Evolutionary conservation across 2,113 vertebrate genomes (phyloP), one percentile per base, ranked within the genome.

Genomic region (Catharus minimus): DNA sequence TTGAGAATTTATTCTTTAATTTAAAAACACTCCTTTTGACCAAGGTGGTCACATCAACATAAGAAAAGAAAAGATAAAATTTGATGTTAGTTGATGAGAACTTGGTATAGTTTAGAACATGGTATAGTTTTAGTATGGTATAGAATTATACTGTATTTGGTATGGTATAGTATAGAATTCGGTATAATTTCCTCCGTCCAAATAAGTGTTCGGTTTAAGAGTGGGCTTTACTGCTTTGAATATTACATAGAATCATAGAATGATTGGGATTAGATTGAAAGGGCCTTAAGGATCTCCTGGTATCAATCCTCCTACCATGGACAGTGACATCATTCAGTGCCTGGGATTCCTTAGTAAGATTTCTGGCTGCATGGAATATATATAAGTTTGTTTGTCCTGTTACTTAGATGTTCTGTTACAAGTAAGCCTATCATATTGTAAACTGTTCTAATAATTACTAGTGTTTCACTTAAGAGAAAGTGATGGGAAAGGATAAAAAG

Each of bases 381-480:
- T 69, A 21, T 91, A 72, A 68, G 30, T 81, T 88, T 97, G 91
- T 95, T 96, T 94, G 75, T 89, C 57, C 73, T 95, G 92, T 91
- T 80, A 77, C 73, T 93, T 61, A 64, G 77, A 83, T 92, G 95
- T 97, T 96, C 89, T 93, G 57, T 95, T 97, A 86, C 94, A 97
- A 96, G 92, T 97, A 93, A 90, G 97, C 97, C 96, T 96, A 39
- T 96, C 94, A 92, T 92, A 87, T 92, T 67, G 96, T 97, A 93
- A 93, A 94, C 83, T 83, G 69, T 73, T 90, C 81, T 76, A 94
- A 93, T 94, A 93, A 95, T 98, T 92, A 92, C 94, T 95, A 94
- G 85, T 82, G 11, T 91, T 95, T 95, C 88, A 82, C 82, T 94
- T 90, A 88, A 95, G 89, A 89, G 49, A 78, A 87, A 67, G 39